Base-by-base conservation (phyloP, 2,888 invertebrate species). In the Ommatoiulus sabulosus region DNA sequence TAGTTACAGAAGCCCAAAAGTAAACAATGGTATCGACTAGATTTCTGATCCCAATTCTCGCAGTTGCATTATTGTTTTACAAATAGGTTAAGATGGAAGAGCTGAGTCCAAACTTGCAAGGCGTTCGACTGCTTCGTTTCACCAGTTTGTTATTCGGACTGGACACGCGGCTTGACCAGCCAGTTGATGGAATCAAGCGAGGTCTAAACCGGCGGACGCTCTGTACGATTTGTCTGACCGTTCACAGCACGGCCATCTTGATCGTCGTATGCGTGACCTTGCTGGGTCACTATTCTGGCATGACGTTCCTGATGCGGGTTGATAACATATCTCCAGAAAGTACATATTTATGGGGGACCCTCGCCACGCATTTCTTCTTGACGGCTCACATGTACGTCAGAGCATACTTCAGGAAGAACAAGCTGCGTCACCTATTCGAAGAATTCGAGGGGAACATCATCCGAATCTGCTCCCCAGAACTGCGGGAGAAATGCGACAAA, bases 341-440 rank as follows among this genome's bases (percentile, higher is more conserved):
- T 10, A n/a, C 24, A 10, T 24, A 24, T n/a, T 72, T n/a, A 0
- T 72, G 72, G 72, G 24, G 24, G 8, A 72, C 72, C 8, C 24
- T 72, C n/a, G 80, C 35, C 80, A 80, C 80, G 8, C 80, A 80
- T 24, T 80, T 80, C 80, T 80, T 35, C 80, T 12, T 80, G 80
- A 3, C 24, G 35, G 35, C 24, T 4, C 24, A 80, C 80, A 3
- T 80, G 80, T 80, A 80, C 12, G 8, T 12, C 80, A 12, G 80
- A 10, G 24, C 80, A 35, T 80, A 80, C 80, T 35, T 80, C 12
- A 10, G 80, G 35, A 80, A 80, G 35, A 24, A 4, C 80, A 80
- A 80, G 7, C 35, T 80, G 3, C 24, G 80, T 12, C 80, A 15
- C 1, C 80, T 80, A 0, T 80, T 80, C 35, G 35, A 35, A 7